Evolutionary conservation across 2,888 invertebrate genomes (phyloP).

Genomic region (Polydrusus pterygomalis): DNA sequence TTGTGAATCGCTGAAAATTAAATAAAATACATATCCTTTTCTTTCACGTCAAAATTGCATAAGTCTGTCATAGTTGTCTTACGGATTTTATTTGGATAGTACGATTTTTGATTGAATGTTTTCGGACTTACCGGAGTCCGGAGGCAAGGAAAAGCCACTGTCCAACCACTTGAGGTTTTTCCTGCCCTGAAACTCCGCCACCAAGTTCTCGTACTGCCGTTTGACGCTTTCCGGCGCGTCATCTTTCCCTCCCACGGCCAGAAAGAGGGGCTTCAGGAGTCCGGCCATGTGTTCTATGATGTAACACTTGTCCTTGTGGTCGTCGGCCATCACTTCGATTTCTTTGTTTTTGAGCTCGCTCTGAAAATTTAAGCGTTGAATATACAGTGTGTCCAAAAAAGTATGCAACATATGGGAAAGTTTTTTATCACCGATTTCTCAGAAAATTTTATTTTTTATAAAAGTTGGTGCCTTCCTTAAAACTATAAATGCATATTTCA

Average conservation of each 20-base stretch:
- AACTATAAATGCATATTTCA: no score
- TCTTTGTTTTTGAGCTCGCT: slow-evolving; percentile 61
- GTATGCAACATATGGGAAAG: no score
- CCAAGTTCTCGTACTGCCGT: slow-evolving; percentile 76
- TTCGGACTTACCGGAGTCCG: slow-evolving; percentile 62
- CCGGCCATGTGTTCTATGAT: slow-evolving; percentile 69
- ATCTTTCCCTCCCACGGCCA: slow-evolving; percentile 77
- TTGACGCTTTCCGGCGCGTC: slow-evolving; percentile 76
- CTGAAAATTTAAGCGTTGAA: slow-evolving; percentile 52
- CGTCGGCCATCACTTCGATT: slow-evolving; percentile 60
- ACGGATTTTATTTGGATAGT: no score
- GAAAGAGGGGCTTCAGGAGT: slow-evolving; percentile 76
- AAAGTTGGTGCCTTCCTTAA: no score
- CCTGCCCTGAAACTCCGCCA: slow-evolving; percentile 76
- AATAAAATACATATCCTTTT: no score
- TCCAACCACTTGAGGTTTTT: slow-evolving; percentile 79
- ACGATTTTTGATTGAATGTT: no score
- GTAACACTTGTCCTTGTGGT: slow-evolving; percentile 61
- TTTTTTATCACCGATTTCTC: no score
- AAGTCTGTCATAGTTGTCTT: no score
- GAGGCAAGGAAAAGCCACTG: neutral
- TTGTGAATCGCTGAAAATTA: no score
- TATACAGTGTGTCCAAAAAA: neutral
- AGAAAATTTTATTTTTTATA: no score
- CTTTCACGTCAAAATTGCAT: no score